phyloP scores from a whole-genome alignment of 2,113 vertebrate species.

The Halichoerus grypus region DNA sequence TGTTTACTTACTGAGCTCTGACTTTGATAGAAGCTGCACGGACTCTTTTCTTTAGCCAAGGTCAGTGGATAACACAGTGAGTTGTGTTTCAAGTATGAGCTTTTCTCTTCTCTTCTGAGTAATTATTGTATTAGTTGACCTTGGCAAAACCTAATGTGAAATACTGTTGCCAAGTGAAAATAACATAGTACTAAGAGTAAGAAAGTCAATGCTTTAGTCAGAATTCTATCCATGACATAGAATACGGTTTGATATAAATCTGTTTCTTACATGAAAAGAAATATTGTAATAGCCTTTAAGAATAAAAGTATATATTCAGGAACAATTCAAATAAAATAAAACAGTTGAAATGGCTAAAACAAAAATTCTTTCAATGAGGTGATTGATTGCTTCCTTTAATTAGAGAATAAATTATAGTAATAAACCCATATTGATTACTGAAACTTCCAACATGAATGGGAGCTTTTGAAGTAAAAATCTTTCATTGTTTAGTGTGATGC shows the following conservation, averaged over 20 bases:
- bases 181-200: background rate
- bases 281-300: background rate
- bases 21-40: background rate
- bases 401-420: background rate
- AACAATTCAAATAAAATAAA: background rate
- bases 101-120: background rate
- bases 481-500: background rate
- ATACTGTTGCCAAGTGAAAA: conserved; percentile 28
- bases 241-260: background rate
- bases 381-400: background rate
- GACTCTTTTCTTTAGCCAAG: conserved; percentile 36
- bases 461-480: conserved; percentile 20
- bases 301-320: conserved; percentile 16
- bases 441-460: background rate
- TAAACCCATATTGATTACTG: background rate
- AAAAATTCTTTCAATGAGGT: conserved; percentile 3
- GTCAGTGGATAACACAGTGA: background rate
- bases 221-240: background rate
- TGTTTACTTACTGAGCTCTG: background rate
- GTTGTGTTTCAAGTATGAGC: background rate
- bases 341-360: background rate
- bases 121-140: conserved; percentile 33
- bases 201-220: background rate
- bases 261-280: conserved; percentile 2
- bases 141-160: conserved; percentile 47